Conservation (phyloP, 2,113 vertebrate genomes). For the Sylvia atricapilla region DNA sequence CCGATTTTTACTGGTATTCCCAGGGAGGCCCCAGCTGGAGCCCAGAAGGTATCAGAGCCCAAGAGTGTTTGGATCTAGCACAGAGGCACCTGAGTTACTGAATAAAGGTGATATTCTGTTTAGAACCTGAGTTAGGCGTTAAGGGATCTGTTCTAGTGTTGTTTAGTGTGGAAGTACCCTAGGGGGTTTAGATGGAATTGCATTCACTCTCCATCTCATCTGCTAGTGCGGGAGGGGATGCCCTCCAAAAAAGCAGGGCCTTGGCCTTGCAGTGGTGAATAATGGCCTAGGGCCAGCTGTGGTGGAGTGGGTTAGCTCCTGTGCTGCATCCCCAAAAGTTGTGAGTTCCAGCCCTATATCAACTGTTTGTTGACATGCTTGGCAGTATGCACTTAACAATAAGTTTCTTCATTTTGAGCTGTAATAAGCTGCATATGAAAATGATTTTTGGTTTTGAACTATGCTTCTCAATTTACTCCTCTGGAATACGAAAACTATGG, state of each 20-base stretch:
- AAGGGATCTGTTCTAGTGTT: background rate
- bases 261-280: background rate
- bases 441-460: background rate
- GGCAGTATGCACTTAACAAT: background rate
- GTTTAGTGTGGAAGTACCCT: background rate
- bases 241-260: background rate
- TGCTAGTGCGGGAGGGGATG: no score
- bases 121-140: background rate
- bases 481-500: background rate
- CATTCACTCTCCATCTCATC: background rate
- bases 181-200: background rate
- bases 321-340: background rate
- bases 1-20: background rate
- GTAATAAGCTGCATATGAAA: background rate
- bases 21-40: background rate
- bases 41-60: background rate
- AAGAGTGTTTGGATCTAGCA: background rate
- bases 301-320: background rate
- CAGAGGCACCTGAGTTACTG: background rate
- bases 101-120: background rate
- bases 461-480: background rate
- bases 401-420: background rate
- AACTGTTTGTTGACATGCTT: background rate
- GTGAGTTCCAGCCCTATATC: background rate
- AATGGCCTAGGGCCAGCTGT: background rate